Percentiles rank a stretch among this genome's conserved stretches.
Evolutionary conservation across 2,888 invertebrate species (phyloP).

Genomic region (Phalangium opilio): DNA sequence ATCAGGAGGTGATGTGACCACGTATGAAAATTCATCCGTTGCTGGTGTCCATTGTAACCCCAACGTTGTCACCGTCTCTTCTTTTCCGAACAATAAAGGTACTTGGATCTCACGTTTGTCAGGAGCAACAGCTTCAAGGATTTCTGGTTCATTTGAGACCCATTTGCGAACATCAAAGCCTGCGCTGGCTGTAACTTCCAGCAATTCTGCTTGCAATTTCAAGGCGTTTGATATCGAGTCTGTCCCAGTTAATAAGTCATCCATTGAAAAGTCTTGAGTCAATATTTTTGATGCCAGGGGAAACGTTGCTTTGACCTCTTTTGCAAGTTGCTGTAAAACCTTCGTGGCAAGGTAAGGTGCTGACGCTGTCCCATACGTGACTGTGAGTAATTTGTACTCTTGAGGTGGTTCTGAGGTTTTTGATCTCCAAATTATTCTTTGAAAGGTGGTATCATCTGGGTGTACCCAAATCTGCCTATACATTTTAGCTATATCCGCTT

Average conservation of each 20-base stretch:
- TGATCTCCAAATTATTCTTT: too few species aligned
- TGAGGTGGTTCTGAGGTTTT: too few species aligned
- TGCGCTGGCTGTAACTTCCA: neutral
- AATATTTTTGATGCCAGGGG: constrained; percentile 16
- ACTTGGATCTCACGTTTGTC: neutral
- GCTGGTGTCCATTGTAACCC: too few species aligned
- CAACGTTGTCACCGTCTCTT: too few species aligned
- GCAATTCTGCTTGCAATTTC: neutral
- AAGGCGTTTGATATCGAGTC: neutral
- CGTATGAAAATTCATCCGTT: too few species aligned
- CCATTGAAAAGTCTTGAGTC: constrained; percentile 24
- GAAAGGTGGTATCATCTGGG: constrained; percentile 10
- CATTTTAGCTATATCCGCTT: constrained; percentile 30
- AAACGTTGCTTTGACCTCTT: constrained; percentile 15
- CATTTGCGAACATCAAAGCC: constrained; percentile 1
- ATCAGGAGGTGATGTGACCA: neutral
- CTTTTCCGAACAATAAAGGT: neutral
- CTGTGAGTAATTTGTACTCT: constrained; percentile 1
- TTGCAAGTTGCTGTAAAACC: constrained; percentile 18
- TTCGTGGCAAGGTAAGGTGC: constrained; percentile 25
- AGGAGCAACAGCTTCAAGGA: neutral
- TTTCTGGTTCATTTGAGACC: neutral
- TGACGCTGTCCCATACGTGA: constrained; percentile 25
- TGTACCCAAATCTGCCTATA: constrained; percentile 24
- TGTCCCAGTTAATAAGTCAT: constrained; percentile 13